Percentiles rank a stretch among this genome's conserved stretches.
Conservation (phyloP, 2,797 vertebrate genomes). For the Lacerta bilineata region DNA sequence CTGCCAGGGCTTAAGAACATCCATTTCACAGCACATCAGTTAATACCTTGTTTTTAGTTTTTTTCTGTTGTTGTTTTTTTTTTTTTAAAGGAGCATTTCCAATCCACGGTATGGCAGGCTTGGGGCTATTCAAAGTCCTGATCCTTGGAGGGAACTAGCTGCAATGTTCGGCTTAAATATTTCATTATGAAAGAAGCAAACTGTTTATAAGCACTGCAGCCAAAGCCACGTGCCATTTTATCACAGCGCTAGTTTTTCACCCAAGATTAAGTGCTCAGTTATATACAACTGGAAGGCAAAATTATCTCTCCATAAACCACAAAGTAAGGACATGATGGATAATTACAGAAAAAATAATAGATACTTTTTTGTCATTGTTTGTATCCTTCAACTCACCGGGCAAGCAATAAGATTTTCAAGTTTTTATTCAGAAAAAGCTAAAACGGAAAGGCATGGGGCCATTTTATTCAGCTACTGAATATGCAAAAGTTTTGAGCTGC, state of each 20-base stretch:
- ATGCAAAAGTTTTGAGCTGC: not conserved
- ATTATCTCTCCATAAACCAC: constrained; percentile 31
- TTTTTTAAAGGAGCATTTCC: constrained; percentile 32
- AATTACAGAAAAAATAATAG: constrained; percentile 12
- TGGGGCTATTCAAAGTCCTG: constrained; percentile 62
- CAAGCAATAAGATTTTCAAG: not conserved
- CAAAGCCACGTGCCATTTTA: constrained; percentile 52
- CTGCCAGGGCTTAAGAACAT: constrained; percentile 30
- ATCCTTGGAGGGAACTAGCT: constrained; percentile 61
- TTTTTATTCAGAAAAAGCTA: not conserved
- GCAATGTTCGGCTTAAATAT: constrained; percentile 70
- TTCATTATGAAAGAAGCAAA: constrained; percentile 62
- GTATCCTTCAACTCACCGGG: not conserved
- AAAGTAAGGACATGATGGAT: not conserved
- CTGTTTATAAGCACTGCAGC: constrained; percentile 56
- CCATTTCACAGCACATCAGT: constrained; percentile 35
- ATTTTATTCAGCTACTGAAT: not conserved
- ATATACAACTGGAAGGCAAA: constrained; percentile 13
- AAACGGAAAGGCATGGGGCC: too few species aligned
- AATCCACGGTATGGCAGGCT: constrained; percentile 53
- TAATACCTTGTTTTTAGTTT: constrained; percentile 36
- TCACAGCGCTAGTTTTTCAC: constrained; percentile 40
- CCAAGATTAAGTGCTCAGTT: not conserved
- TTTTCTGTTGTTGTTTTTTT: not conserved
- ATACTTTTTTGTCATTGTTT: not conserved